Percentiles rank a stretch among this genome's conserved stretches.
Conservation (phyloP, 2,888 invertebrate genomes). For the Cataglyphis livida region DNA sequence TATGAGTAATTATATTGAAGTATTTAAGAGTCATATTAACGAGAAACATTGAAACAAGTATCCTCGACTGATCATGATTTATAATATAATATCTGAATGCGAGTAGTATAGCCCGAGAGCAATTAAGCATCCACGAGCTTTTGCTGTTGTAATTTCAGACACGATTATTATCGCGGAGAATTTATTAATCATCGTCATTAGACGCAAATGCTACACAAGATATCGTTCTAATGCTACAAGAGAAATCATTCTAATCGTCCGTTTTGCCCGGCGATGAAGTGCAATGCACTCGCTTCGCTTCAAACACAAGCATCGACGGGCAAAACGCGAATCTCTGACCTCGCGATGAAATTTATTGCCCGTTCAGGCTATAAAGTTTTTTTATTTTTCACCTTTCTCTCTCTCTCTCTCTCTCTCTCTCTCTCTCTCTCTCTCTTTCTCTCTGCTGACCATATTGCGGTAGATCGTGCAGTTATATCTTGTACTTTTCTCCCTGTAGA, state of each 20-base stretch:
- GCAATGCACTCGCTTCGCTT: background rate
- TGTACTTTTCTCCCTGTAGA: slow-evolving; percentile 7
- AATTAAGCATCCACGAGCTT: slow-evolving; percentile 30
- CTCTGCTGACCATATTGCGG: slow-evolving; percentile 46
- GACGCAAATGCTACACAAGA: slow-evolving; percentile 19
- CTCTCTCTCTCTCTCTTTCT: background rate
- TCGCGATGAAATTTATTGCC: slow-evolving; percentile 19
- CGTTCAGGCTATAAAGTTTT: slow-evolving; percentile 47
- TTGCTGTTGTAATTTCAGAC: slow-evolving; percentile 1
- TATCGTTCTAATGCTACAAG: slow-evolving; percentile 25
- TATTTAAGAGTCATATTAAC: background rate
- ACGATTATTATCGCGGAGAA: slow-evolving; percentile 29
- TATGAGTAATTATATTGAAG: background rate
- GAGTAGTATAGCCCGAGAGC: background rate
- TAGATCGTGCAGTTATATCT: slow-evolving; percentile 27
- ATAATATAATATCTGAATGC: background rate
- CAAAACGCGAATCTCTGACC: slow-evolving; percentile 36
- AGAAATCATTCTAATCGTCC: slow-evolving; percentile 32
- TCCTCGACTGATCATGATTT: background rate
- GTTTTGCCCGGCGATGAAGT: background rate
- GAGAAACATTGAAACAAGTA: background rate
- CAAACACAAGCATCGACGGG: background rate
- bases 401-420: background rate
- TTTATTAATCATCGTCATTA: slow-evolving; percentile 46
- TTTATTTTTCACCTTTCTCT: slow-evolving; percentile 40